Evolutionary conservation across 2,113 vertebrate species (phyloP).

Genomic region (Neofelis nebulosa): DNA sequence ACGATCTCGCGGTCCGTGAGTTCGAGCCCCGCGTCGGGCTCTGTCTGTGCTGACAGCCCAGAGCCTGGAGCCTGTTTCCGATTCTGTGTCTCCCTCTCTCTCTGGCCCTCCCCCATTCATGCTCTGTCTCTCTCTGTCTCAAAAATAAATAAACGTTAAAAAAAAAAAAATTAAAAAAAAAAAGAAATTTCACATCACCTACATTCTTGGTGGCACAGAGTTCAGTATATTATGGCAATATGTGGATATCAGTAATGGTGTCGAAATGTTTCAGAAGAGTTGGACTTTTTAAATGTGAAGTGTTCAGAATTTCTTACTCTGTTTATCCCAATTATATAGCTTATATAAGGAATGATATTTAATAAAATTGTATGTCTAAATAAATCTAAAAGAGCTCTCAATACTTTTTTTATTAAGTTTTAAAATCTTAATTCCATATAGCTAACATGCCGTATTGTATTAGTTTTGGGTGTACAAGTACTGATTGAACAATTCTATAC

Average conservation of each 20-base stretch:
- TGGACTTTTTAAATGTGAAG: neutral
- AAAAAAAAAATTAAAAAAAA: no score
- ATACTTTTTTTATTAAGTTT: neutral
- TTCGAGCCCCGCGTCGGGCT: no score
- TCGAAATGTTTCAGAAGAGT: neutral
- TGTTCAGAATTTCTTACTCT: neutral
- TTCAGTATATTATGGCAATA: neutral
- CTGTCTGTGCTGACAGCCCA: no score
- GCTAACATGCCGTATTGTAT: neutral
- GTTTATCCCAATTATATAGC: neutral
- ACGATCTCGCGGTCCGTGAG: no score
- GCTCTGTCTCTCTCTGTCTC: no score
- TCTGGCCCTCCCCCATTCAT: no score
- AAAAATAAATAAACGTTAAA: no score
- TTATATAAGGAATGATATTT: neutral
- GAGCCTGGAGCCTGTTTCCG: no score
- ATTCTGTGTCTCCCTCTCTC: no score
- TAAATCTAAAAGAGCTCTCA: neutral
- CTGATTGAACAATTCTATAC: neutral
- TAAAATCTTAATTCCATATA: neutral
- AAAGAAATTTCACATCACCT: neutral
- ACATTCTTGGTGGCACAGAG: neutral
- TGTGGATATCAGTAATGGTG: neutral
- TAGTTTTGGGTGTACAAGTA: neutral
- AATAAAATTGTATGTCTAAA: neutral